Percentiles rank a stretch among this genome's conserved stretches.
These are phyloP conservation scores for Carapus acus DNA, from an alignment of 2,797 vertebrate species.

Conservation along the genomic window DNA sequence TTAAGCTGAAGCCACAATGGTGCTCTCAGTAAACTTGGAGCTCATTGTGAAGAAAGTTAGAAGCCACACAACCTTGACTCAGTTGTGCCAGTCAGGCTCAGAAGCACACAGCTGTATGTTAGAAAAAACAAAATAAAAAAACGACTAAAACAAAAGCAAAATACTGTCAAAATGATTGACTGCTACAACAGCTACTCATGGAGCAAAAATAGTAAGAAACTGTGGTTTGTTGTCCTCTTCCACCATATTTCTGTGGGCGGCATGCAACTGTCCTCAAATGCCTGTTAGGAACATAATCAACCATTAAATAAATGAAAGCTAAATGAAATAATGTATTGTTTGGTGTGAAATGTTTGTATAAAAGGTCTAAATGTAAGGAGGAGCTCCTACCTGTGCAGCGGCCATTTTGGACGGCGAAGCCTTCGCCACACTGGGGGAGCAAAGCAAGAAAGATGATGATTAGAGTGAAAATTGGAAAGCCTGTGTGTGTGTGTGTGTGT, in stretches of 20 bases:
- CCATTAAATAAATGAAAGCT: background rate
- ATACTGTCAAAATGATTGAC: too few relatives aligned
- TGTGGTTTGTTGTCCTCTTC: background rate
- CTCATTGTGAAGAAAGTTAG: too few relatives aligned
- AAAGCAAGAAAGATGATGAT: background rate
- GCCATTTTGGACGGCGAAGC: conserved; percentile 78
- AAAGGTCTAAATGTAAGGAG: background rate
- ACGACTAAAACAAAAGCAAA: too few relatives aligned
- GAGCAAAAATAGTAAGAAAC: conserved; percentile 29
- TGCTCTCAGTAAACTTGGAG: too few relatives aligned
- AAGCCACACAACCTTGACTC: too few relatives aligned
- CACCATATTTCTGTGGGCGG: conserved; percentile 11
- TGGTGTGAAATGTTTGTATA: too few relatives aligned
- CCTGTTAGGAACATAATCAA: conserved; percentile 51
- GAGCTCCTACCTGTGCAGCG: conserved; percentile 76
- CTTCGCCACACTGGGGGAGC: conserved; percentile 77
- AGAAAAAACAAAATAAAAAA: too few relatives aligned
- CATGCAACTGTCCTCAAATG: conserved; percentile 40
- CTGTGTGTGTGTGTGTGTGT: background rate
- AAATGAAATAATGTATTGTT: background rate
- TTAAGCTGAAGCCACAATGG: too few relatives aligned
- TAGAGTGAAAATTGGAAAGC: background rate
- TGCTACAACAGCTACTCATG: too few relatives aligned
- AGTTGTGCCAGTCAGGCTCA: too few relatives aligned
- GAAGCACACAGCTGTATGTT: too few relatives aligned